Evolutionary conservation across 2,888 invertebrate species (phyloP).

Genomic region (Melieria crassipennis): DNA sequence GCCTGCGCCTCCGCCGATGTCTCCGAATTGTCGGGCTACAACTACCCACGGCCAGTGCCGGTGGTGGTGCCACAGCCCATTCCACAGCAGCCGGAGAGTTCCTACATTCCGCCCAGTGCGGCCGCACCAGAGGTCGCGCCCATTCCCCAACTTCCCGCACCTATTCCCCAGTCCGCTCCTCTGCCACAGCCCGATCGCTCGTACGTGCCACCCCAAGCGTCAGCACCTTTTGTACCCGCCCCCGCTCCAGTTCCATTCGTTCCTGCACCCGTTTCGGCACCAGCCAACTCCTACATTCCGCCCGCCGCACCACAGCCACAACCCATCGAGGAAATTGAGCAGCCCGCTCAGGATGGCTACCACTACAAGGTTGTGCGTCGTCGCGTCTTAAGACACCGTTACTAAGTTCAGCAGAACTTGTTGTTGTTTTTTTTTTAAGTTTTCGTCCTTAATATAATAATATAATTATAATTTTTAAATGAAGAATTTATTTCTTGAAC

Average conservation of each 20-base stretch:
- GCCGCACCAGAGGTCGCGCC: slow-evolving; percentile 22
- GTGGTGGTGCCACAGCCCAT: slow-evolving; percentile 4
- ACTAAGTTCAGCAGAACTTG: slow-evolving; percentile 19
- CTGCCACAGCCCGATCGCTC: not conserved
- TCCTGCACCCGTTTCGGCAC: slow-evolving; percentile 1
- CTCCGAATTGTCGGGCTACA: slow-evolving; percentile 44
- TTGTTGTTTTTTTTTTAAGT: too few relatives aligned
- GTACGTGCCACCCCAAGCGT: slow-evolving; percentile 16
- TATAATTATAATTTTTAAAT: too few relatives aligned
- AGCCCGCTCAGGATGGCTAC: slow-evolving; percentile 40
- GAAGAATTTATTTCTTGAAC: too few relatives aligned
- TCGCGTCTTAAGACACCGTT: slow-evolving; percentile 38
- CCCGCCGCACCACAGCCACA: slow-evolving; percentile 18
- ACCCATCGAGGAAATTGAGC: slow-evolving; percentile 15
- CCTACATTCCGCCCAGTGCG: slow-evolving; percentile 35
- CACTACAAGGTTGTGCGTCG: slow-evolving; percentile 42
- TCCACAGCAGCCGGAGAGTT: too few relatives aligned
- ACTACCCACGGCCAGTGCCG: slow-evolving; percentile 42
- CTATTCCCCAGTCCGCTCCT: not conserved
- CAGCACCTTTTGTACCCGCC: slow-evolving; percentile 39
- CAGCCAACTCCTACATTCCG: slow-evolving; percentile 40
- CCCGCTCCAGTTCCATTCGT: too few relatives aligned
- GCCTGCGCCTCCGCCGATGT: slow-evolving; percentile 56
- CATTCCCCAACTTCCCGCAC: slow-evolving; percentile 12
- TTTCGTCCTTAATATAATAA: too few relatives aligned